Base-by-base conservation (phyloP, 2,888 invertebrate genomes). In the Eristalinus aeneus region DNA sequence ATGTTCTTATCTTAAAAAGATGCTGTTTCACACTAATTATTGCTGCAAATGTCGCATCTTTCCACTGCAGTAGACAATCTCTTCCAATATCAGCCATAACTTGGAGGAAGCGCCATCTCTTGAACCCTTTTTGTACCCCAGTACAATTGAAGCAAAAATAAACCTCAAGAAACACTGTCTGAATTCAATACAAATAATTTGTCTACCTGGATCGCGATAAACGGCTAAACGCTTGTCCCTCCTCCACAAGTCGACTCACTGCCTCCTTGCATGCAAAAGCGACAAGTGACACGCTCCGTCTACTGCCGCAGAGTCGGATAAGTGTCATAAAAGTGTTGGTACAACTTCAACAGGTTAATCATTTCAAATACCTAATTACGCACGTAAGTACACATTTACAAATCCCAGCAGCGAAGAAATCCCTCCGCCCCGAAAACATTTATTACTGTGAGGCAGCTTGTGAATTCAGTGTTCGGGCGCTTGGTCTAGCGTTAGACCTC, bases 301-400 rank as follows among this genome's bases (percentile, higher is more conserved):
- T 2, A 10, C 22, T 12, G 0, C 58, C 16, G 5, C 27, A 9
- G 27, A 23, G 12, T 32, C 31, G 2, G 32, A n/a, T 31, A 56
- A 34, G 56, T 60, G 60, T 73, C 53, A 64, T 56, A 56, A 65
- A 27, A 64, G 12, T 54, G 34, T 27, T 36, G 34, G 16, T 64
- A 16, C 34, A 74, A 12, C 64, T 46, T 20, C 36, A 56, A 74
- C 36, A 20, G 36, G 36, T 64, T 64, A 56, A 56, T 74, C 54
- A 53, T 54, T 34, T 74, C 34, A 39, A 74, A 36, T 65, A 46
- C 12, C 56, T 74, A 64, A 74, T 74, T 74, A 64, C 34, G 34
- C 64, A 64, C 36, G n/a, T 36, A 56, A 27, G 20, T 56, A 23
- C 36, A 46, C 56, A 61, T 53, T 8, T 32, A 36, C 27, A 54